A percentile compares a stretch with the other conserved stretches of the same genome.
Conservation (phyloP, 2,797 vertebrate genomes). For the Tragopan temminckii region DNA sequence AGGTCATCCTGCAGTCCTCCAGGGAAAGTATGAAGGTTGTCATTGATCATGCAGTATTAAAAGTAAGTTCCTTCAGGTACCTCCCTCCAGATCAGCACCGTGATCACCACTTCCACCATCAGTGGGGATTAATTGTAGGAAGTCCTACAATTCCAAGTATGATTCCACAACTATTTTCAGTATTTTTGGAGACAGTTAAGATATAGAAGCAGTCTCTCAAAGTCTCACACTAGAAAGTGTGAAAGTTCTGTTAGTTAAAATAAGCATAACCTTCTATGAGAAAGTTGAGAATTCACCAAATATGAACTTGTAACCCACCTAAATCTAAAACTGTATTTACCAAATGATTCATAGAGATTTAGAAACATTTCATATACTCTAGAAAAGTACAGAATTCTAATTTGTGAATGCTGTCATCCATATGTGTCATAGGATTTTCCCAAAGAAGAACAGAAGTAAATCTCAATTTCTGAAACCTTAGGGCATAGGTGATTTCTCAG, state of each 20-base stretch:
- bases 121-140: background rate
- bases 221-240: background rate
- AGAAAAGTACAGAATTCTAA: background rate
- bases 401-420: background rate
- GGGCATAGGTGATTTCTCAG: background rate
- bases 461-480: background rate
- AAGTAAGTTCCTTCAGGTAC: background rate
- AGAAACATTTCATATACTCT: background rate
- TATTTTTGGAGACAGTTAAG: background rate
- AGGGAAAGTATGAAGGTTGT: background rate
- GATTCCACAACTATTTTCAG: background rate
- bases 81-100: background rate
- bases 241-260: background rate
- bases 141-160: background rate
- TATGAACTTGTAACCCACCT: background rate
- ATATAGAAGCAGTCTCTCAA: accelerated
- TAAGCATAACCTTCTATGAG: background rate
- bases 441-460: background rate
- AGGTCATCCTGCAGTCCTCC: background rate
- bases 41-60: background rate
- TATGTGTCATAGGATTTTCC: background rate
- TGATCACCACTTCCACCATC: background rate
- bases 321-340: background rate
- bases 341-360: background rate
- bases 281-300: background rate